Evolutionary conservation across 2,797 vertebrate species (phyloP).

Genomic region (Uromys caudimaculatus): DNA sequence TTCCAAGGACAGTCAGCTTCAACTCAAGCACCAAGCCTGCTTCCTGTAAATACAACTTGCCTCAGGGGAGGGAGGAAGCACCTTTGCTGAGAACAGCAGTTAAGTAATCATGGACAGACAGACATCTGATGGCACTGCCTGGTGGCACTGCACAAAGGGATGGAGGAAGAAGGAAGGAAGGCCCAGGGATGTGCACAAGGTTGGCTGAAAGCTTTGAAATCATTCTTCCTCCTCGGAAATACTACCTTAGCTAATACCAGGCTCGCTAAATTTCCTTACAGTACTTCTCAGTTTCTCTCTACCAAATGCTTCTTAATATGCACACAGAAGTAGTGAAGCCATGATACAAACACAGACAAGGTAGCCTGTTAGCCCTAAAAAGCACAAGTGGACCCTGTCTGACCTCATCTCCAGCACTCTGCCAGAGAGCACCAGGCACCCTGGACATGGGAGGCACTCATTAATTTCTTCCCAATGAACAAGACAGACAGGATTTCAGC

Average conservation of each 20-base stretch:
- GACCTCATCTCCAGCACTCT: background rate
- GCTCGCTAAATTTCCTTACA: background rate
- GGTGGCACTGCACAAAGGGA: background rate
- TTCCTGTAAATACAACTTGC: slow-evolving; percentile 18
- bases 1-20: background rate
- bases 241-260: background rate
- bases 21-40: background rate
- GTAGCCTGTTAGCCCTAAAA: background rate
- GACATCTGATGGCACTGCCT: background rate
- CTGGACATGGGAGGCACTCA: background rate
- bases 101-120: background rate
- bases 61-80: background rate
- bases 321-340: background rate
- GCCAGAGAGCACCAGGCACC: background rate
- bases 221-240: background rate
- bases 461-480: background rate
- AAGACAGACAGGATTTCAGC: background rate
- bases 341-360: background rate
- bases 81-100: background rate
- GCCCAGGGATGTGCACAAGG: background rate
- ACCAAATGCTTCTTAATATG: background rate
- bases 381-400: background rate
- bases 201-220: background rate
- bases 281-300: background rate
- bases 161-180: background rate